Conservation (phyloP, 2,113 vertebrate species). For the Leuciscus idus region DNA sequence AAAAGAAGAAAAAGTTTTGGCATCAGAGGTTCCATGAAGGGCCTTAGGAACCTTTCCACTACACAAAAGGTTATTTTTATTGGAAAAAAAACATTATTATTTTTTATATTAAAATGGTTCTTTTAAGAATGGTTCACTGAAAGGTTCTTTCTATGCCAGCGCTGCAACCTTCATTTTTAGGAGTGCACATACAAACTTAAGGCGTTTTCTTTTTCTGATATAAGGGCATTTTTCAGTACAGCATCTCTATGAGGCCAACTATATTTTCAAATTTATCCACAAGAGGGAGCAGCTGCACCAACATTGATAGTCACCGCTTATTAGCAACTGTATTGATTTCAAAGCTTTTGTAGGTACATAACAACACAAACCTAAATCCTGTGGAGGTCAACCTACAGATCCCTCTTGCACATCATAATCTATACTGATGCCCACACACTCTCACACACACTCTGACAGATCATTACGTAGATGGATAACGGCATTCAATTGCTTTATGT, state of each 20-base stretch:
- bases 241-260: neutral
- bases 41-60: neutral
- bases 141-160: neutral
- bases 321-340: slow-evolving; percentile 39
- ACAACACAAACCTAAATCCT: slow-evolving; percentile 39
- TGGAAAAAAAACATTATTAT: too few relatives aligned
- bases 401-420: slow-evolving; percentile 29
- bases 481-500: slow-evolving; percentile 45
- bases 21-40: neutral
- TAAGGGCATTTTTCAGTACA: too few relatives aligned
- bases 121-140: neutral
- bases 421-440: slow-evolving; percentile 23
- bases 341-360: slow-evolving; percentile 21
- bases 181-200: neutral
- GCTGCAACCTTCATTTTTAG: neutral
- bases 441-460: slow-evolving; percentile 1
- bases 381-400: slow-evolving; percentile 31
- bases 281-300: slow-evolving; percentile 56
- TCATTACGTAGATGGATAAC: slow-evolving; percentile 13
- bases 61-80: neutral
- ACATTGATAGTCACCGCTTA: neutral
- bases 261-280: slow-evolving; percentile 40
- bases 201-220: neutral
- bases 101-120: neutral
- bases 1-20: neutral